These are phyloP conservation scores for Phymatocera aterrima DNA, from an alignment of 2,888 invertebrate species.

Conservation along the genomic window DNA sequence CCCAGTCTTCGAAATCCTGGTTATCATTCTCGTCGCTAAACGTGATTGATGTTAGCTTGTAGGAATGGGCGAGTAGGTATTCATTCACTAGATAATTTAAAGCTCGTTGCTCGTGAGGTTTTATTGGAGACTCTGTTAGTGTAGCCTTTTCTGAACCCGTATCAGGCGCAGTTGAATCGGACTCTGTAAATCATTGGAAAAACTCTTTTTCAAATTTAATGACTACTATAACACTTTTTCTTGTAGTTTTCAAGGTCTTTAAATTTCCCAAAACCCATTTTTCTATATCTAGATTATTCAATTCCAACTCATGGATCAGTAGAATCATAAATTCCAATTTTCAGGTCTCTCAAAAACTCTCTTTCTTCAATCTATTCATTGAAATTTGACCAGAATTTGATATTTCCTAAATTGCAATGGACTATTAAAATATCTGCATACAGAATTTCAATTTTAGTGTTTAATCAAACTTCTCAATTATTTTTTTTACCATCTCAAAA, in stretches of 20 bases:
- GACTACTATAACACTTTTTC: too few relatives aligned
- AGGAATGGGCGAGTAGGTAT: slow-evolving; percentile 86
- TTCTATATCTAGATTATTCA: too few relatives aligned
- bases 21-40: slow-evolving; percentile 94
- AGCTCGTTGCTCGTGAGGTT: slow-evolving; percentile 89
- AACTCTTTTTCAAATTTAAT: neutral
- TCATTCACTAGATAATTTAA: slow-evolving; percentile 92
- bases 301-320: too few relatives aligned
- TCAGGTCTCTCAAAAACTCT: too few relatives aligned
- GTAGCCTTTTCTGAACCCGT: slow-evolving; percentile 72
- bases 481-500: too few relatives aligned
- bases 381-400: too few relatives aligned
- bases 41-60: slow-evolving; percentile 91
- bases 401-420: too few relatives aligned
- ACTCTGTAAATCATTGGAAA: slow-evolving; percentile 69
- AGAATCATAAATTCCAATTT: too few relatives aligned
- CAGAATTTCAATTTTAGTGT: neutral
- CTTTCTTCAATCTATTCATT: neutral
- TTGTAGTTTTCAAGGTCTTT: too few relatives aligned
- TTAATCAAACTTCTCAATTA: neutral
- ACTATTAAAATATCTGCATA: neutral
- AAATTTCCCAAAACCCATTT: too few relatives aligned
- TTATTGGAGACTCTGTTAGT: slow-evolving; percentile 77
- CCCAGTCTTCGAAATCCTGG: slow-evolving; percentile 96
- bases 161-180: slow-evolving; percentile 76